A percentile compares a stretch with the other conserved stretches of the same genome.
phyloP scores from a whole-genome alignment of 37 sponge, comb jelly and placozoan species.

The Spongilla lacustris region DNA sequence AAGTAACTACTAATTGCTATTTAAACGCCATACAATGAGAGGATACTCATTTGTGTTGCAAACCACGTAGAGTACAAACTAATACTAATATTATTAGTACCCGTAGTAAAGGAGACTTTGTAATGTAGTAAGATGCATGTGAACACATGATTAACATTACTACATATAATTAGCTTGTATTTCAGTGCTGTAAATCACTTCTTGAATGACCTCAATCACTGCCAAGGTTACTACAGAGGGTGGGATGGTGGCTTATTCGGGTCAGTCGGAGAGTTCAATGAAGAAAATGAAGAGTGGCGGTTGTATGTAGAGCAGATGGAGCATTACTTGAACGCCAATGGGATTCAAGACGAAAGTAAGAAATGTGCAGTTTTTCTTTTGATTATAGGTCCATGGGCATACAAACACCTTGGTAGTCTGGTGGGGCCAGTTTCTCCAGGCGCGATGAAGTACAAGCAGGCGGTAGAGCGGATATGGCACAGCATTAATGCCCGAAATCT shows the following conservation, averaged over 20 bases:
- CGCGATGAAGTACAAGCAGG: background rate
- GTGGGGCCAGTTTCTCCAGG: background rate
- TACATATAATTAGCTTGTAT: background rate
- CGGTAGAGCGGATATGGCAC: background rate
- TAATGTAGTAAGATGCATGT: background rate
- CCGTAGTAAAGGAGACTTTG: no score
- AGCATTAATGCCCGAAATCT: background rate
- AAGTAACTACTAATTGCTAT: no score
- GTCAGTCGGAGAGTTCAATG: background rate
- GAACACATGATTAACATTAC: background rate
- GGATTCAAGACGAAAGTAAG: background rate
- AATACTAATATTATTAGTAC: no score
- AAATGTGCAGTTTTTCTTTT: background rate
- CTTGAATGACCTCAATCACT: background rate
- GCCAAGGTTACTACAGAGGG: background rate
- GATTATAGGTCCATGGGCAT: background rate
- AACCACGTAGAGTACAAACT: no score
- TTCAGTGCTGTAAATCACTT: background rate
- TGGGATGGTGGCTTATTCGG: background rate
- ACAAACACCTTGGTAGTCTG: background rate
- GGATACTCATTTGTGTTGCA: no score
- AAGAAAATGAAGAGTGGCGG: background rate
- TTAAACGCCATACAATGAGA: no score
- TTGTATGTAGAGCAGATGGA: background rate
- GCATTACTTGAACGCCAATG: background rate